These are phyloP conservation scores for Sphinx pinastri DNA, from an alignment of 2,888 invertebrate species.

Conservation along the genomic window DNA sequence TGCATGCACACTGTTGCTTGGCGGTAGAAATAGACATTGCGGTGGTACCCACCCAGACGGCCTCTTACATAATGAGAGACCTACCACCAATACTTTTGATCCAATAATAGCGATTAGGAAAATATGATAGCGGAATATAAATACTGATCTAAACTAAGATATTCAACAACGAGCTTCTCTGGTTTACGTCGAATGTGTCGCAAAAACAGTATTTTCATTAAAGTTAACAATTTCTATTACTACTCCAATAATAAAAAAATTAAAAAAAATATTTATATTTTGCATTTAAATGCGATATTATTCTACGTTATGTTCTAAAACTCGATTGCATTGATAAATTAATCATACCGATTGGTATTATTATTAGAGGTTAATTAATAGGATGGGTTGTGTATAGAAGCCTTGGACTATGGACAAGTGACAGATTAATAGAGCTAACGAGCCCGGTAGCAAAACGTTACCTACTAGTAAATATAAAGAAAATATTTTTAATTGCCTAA, in stretches of 20 bases:
- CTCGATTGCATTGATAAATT: background rate
- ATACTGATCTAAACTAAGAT: background rate
- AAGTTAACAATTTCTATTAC: background rate
- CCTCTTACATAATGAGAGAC: too few relatives aligned
- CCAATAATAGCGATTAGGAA: too few relatives aligned
- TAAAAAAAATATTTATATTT: too few relatives aligned
- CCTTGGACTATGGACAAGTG: slow-evolving; percentile 12
- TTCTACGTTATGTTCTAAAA: background rate
- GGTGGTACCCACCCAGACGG: too few relatives aligned
- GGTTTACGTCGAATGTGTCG: background rate
- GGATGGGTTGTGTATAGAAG: slow-evolving; percentile 4
- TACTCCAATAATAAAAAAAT: too few relatives aligned
- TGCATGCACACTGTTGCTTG: too few relatives aligned
- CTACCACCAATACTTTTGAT: too few relatives aligned
- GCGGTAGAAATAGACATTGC: too few relatives aligned
- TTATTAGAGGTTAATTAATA: slow-evolving; percentile 8
- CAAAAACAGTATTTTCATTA: background rate
- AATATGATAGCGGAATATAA: background rate
- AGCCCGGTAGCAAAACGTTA: background rate
- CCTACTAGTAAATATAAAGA: background rate
- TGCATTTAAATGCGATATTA: background rate
- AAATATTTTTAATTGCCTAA: too few relatives aligned
- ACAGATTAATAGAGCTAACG: background rate
- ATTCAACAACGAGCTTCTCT: background rate
- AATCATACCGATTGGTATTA: background rate